Base-by-base conservation (phyloP, 2,113 vertebrate genomes). In the Eidolon helvum region DNA sequence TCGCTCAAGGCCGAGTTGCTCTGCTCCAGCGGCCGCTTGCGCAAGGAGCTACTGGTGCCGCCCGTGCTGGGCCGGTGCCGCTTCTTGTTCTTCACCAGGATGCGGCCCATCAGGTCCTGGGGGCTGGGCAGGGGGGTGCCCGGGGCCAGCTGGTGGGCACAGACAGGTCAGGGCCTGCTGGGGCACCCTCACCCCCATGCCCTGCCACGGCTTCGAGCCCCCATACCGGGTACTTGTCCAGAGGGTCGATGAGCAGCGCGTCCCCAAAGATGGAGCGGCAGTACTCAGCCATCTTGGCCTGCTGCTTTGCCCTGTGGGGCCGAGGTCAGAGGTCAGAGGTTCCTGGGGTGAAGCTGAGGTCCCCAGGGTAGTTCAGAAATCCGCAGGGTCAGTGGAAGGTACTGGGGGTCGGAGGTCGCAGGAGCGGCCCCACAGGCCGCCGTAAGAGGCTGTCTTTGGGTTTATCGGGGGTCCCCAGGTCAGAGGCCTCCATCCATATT, bases 11-110 rank as follows among this genome's bases (percentile, higher is more conserved):
- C 98, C 5, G 96, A 98, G 96, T 69, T 98, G 96, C 98, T 98
- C 82, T 98, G 98, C n/a, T 98, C 98, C 75, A 98, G 98, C 0
- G 98, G 98, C 90, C 99, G 98, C 48, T 98, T 98, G 43, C 99
- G 98, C 94, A 99, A 98, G 0, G 99, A 98, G 50, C 98, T 97
- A 38, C 55, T 97, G 0, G 98, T 98, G 4, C 97, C 96, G 0
- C 87, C 78, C 0, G 84, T 78, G 90, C 95, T 91, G 0, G 98
- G 98, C 45, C 90, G 97, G 94, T 99, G 98, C 10, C 99, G 98
- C 97, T 99, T 99, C 98, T 99, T 99, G 98, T 99, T 99, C 98
- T 99, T 99, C 79, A 99, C 99, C n/a, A 99, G 98, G 96, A 99
- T 99, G 86, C 99, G 99, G 38, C 99, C 99, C 98, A 99, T 43